These are phyloP conservation scores for Sycophaga agraensis DNA, from an alignment of 1,140 invertebrate genomes.

Conservation along the genomic window DNA sequence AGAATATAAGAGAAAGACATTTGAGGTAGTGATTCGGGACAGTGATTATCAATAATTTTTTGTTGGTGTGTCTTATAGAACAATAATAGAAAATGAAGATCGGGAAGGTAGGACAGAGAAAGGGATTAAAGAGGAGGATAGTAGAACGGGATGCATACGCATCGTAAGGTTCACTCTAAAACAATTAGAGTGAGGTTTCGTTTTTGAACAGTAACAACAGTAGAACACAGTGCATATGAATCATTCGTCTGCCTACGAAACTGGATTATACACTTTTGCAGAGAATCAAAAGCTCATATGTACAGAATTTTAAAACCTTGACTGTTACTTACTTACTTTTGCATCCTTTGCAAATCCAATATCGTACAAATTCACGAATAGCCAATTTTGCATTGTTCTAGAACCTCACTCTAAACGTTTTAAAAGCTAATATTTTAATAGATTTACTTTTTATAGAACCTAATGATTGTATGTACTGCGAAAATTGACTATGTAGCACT, in stretches of 20 bases:
- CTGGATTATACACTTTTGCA: not conserved
- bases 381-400: conserved; percentile 5
- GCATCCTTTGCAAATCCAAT: not conserved
- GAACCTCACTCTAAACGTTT: not conserved
- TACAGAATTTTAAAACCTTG: not conserved
- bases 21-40: not conserved
- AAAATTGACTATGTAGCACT: conserved; percentile 49
- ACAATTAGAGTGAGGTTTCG: not conserved
- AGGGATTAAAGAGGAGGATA: too few relatives aligned
- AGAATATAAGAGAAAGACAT: not conserved
- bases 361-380: not conserved
- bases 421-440: not conserved
- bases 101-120: conserved; percentile 29
- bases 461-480: conserved; percentile 41
- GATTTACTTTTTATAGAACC: conserved; percentile 20
- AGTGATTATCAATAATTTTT: too few relatives aligned
- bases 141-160: conserved; percentile 42
- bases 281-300: not conserved
- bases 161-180: conserved; percentile 31
- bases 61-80: too few relatives aligned
- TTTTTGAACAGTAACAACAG: not conserved
- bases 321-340: not conserved
- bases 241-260: too few relatives aligned
- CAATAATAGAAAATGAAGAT: conserved; percentile 45
- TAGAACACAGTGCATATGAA: conserved; percentile 8